Percentiles rank a stretch among this genome's conserved stretches.
These are phyloP conservation scores for Oreocharis arfaki DNA, from an alignment of 2,113 vertebrate genomes.

Conservation along the genomic window DNA sequence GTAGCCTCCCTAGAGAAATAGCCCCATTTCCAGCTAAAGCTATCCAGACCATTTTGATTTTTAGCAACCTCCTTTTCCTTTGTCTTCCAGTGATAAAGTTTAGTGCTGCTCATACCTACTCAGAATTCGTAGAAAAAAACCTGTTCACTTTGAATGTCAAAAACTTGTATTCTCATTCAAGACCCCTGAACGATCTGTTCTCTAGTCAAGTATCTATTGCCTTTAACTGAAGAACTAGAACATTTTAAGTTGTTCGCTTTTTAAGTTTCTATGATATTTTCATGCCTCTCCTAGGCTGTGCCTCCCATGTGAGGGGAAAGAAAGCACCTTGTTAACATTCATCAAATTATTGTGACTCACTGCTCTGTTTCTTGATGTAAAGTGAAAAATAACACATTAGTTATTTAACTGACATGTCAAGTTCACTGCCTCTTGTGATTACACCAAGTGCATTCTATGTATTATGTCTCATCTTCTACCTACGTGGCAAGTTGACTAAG, in stretches of 20 bases:
- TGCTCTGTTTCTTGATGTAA: neutral
- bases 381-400: neutral
- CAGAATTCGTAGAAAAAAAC: neutral
- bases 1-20: neutral
- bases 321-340: neutral
- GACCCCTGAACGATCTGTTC: rapidly evolving
- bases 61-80: neutral
- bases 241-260: neutral
- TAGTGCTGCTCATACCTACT: neutral
- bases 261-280: neutral
- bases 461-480: neutral
- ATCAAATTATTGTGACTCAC: neutral
- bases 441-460: neutral
- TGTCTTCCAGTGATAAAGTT: neutral
- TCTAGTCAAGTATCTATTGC: neutral
- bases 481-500: neutral
- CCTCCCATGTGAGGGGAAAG: neutral
- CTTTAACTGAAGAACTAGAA: neutral
- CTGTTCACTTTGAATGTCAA: neutral
- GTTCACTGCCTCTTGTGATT: neutral
- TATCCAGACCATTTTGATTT: neutral
- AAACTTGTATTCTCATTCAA: neutral
- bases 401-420: neutral
- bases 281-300: neutral
- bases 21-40: neutral